Conservation (phyloP, 2,113 vertebrate species). For the Dolichotis patagonum region DNA sequence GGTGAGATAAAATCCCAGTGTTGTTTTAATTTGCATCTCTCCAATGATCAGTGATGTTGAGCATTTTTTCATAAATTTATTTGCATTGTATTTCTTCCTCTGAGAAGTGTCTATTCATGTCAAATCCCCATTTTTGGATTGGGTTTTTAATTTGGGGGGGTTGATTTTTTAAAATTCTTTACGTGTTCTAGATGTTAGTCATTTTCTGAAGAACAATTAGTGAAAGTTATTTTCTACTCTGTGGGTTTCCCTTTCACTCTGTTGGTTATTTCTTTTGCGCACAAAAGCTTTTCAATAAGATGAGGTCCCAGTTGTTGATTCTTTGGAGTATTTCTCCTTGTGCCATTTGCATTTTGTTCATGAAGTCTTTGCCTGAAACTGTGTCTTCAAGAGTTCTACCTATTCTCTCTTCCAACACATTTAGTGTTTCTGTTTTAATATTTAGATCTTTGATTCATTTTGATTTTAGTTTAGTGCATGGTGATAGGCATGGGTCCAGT, state of each 20-base stretch:
- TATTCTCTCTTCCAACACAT: background rate
- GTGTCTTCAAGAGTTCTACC: background rate
- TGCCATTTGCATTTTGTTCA: background rate
- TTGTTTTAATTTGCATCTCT: too few relatives aligned
- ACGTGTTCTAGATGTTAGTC: background rate
- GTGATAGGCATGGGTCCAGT: background rate
- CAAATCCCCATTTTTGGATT: background rate
- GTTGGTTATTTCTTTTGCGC: background rate
- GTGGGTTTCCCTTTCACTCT: background rate
- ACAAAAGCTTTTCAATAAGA: background rate
- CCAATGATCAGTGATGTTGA: too few relatives aligned
- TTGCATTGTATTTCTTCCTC: too few relatives aligned
- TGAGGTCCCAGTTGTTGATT: background rate
- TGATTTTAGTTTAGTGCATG: background rate
- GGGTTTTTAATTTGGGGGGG: background rate
- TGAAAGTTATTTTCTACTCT: background rate
- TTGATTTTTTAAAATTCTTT: background rate
- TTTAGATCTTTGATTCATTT: background rate
- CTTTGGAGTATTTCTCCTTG: background rate
- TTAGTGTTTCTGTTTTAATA: background rate
- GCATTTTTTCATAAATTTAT: too few relatives aligned
- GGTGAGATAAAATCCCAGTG: too few relatives aligned
- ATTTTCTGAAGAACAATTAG: background rate
- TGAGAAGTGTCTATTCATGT: too few relatives aligned
- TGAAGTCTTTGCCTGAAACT: background rate